Percentiles rank a stretch among this genome's conserved stretches.
Conservation (phyloP, 1,140 invertebrate species). For the Manduca sexta region DNA sequence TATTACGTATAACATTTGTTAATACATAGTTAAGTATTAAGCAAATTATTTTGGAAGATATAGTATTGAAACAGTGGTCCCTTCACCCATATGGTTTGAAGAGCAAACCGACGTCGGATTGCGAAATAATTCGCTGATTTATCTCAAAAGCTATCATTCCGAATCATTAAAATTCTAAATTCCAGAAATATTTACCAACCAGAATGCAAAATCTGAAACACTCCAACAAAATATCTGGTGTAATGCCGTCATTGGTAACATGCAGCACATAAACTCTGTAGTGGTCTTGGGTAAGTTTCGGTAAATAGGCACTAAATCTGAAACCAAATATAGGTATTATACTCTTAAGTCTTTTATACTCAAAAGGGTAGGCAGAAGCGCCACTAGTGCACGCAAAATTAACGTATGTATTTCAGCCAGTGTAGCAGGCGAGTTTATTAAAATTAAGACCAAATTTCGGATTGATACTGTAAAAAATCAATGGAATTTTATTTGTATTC, state of each 20-base stretch:
- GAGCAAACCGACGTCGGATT: too few species aligned
- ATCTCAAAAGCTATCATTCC: neutral
- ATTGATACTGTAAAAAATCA: neutral
- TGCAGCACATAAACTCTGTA: slow-evolving; percentile 22
- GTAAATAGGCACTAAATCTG: slow-evolving; percentile 16
- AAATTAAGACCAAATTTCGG: neutral
- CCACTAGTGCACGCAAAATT: too few species aligned
- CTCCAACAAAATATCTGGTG: neutral
- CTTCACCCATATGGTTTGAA: too few species aligned
- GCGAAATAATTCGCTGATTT: neutral
- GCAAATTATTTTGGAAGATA: too few species aligned
- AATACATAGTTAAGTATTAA: too few species aligned
- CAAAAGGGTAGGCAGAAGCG: too few species aligned
- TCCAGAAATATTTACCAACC: slow-evolving; percentile 11
- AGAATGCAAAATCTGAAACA: slow-evolving; percentile 8
- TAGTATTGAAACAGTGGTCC: too few species aligned
- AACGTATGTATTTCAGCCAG: too few species aligned
- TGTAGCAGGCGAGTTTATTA: too few species aligned
- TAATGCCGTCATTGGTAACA: slow-evolving; percentile 1
- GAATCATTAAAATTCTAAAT: neutral
- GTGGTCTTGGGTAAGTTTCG: slow-evolving; percentile 22
- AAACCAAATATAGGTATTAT: slow-evolving; percentile 4
- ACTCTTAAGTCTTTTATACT: too few species aligned
- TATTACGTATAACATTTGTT: too few species aligned
- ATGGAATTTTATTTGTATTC: neutral